Percentiles rank a stretch among this genome's conserved stretches.
Evolutionary conservation across 2,888 invertebrate genomes (phyloP).

Genomic region (Patella depressa): DNA sequence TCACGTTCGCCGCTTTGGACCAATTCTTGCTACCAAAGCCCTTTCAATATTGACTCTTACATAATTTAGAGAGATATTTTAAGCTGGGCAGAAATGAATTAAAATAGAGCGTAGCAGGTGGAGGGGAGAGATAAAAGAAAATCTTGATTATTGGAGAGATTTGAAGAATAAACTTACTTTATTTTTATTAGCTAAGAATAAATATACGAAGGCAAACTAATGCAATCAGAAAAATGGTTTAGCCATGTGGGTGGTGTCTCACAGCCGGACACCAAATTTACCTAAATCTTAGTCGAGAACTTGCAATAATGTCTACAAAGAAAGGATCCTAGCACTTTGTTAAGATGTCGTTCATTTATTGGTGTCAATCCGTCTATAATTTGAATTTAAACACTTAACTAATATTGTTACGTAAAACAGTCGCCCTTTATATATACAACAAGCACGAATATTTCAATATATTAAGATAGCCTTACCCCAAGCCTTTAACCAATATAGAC

Average conservation of each 20-base stretch:
- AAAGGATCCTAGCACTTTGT: not conserved
- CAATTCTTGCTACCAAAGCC: too few species aligned
- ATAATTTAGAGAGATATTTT: too few species aligned
- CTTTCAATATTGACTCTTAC: too few species aligned
- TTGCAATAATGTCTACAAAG: not conserved
- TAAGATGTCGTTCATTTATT: not conserved
- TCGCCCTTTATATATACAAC: constrained; percentile 5
- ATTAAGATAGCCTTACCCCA: too few species aligned
- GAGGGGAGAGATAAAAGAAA: not conserved
- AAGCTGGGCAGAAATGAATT: not conserved
- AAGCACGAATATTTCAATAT: not conserved
- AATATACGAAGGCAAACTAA: not conserved
- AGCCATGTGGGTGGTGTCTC: too few species aligned
- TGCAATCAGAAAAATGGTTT: too few species aligned
- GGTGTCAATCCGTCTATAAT: not conserved
- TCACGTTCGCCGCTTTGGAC: too few species aligned
- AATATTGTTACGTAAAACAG: not conserved
- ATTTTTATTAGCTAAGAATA: constrained; percentile 1
- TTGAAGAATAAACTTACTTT: constrained; percentile 10
- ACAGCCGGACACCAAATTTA: too few species aligned
- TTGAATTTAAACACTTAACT: not conserved
- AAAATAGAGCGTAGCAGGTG: constrained; percentile 1
- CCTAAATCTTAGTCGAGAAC: too few species aligned
- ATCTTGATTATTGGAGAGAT: not conserved
- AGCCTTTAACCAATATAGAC: not conserved